Evolutionary conservation across 2,888 invertebrate species (phyloP), one percentile per base, ranked within the genome.

Genomic region (Agrypnus murinus): DNA sequence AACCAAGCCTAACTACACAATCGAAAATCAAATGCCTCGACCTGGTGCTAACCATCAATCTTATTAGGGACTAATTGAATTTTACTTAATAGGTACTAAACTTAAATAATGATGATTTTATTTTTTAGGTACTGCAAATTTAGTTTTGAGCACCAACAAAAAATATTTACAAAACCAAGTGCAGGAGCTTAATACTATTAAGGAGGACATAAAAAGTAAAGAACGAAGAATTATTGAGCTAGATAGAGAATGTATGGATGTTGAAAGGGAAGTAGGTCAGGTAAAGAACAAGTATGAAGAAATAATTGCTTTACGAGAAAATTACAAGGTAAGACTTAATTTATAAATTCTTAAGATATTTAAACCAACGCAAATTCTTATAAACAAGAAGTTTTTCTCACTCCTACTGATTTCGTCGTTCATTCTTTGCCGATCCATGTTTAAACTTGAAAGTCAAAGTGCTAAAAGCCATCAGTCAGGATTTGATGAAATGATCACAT

Each of bases 61-160:
- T n/a, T n/a, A n/a, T n/a, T n/a, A n/a, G n/a, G n/a, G n/a, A n/a
- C n/a, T n/a, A n/a, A n/a, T n/a, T n/a, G n/a, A n/a, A n/a, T n/a
- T n/a, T n/a, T n/a, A n/a, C n/a, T n/a, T n/a, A n/a, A n/a, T n/a
- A n/a, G n/a, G n/a, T n/a, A n/a, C n/a, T n/a, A n/a, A n/a, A n/a
- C n/a, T n/a, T n/a, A n/a, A n/a, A n/a, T n/a, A n/a, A n/a, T n/a
- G n/a, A n/a, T n/a, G n/a, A 15, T 46, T 46, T 12, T 4, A 43
- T 1, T 48, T 65, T 66, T 53, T 6, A 77, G 78, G 90, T 8
- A 86, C 86, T 17, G 90, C 90, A 0, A 90, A 89, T 75, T 79
- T 90, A 36, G 86, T 86, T 48, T 73, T 91, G 17, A 88, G 88
- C 0, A 86, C 87, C 8, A 88, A 89, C 68, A 91, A 91, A 72